A percentile compares a stretch with the other conserved stretches of the same genome.
phyloP scores from a whole-genome alignment of 1,140 invertebrate genomes.

The Doryteuthis pealeii region DNA sequence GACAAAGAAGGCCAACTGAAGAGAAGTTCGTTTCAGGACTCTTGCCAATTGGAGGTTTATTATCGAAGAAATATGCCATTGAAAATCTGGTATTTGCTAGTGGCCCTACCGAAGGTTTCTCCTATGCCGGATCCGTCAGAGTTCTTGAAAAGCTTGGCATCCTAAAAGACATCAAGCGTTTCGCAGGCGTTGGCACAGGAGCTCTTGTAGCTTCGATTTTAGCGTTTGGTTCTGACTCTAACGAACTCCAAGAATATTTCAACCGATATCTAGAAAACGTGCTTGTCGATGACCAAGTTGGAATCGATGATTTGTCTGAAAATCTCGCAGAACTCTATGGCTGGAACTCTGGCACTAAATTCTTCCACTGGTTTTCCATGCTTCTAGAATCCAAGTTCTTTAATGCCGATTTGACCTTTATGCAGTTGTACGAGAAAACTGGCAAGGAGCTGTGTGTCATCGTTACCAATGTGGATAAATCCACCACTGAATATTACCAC shows the following conservation, averaged over 20 bases:
- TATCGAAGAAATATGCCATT: constrained; percentile 16
- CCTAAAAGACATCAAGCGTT: constrained; percentile 28
- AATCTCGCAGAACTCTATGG: no score
- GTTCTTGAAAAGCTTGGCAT: constrained; percentile 35
- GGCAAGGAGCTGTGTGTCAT: constrained; percentile 44
- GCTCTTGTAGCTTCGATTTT: constrained; percentile 30
- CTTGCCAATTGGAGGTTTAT: no score
- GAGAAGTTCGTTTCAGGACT: no score
- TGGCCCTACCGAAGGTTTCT: constrained; percentile 23
- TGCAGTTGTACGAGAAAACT: constrained; percentile 31
- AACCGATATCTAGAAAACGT: neutral
- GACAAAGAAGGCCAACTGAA: no score
- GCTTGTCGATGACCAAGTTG: no score
- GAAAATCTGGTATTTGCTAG: constrained; percentile 34
- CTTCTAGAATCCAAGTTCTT: no score
- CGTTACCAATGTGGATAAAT: constrained; percentile 43
- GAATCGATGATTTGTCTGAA: no score
- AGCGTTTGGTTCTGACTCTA: constrained; percentile 27
- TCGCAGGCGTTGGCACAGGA: constrained; percentile 34
- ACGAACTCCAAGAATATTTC: constrained; percentile 6
- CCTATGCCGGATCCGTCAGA: constrained; percentile 22
- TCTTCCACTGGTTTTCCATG: no score
- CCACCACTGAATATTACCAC: constrained; percentile 41
- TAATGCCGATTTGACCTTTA: neutral
- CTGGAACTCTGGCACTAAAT: no score